Evolutionary conservation across 2,888 invertebrate species (phyloP).

Genomic region (Apamea anceps): DNA sequence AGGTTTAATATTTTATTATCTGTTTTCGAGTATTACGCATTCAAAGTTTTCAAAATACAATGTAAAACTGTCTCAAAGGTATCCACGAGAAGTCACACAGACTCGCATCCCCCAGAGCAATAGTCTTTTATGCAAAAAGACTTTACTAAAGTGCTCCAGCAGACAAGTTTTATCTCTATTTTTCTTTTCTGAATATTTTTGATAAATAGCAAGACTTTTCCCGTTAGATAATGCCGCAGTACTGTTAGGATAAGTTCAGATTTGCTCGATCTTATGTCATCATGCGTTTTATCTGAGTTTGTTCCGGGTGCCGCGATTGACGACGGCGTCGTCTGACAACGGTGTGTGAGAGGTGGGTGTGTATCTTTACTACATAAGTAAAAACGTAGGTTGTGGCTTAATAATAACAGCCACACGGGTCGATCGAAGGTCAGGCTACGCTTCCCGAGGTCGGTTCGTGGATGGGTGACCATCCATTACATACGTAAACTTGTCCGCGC

Average conservation of each 20-base stretch:
- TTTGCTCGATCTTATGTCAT: constrained; percentile 5
- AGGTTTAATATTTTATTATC: not conserved
- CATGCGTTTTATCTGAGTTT: not conserved
- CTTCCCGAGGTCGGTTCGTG: not conserved
- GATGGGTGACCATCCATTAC: not conserved
- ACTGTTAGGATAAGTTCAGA: not conserved
- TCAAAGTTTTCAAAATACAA: constrained; percentile 2
- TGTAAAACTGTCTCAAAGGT: not conserved
- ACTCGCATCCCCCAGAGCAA: constrained; percentile 19
- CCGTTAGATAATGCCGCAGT: constrained; percentile 1
- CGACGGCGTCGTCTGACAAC: constrained; percentile 1
- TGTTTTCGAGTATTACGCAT: not conserved
- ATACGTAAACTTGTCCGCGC: not conserved
- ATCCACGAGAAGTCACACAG: not conserved
- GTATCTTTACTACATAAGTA: not conserved
- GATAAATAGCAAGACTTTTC: constrained; percentile 13
- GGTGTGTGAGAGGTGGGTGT: too few relatives aligned
- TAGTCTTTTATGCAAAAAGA: constrained; percentile 22
- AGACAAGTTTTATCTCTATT: constrained; percentile 18
- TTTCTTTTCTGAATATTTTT: constrained; percentile 25
- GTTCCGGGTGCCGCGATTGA: not conserved
- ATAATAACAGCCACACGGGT: not conserved
- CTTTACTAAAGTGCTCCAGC: constrained; percentile 33
- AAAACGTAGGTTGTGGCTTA: not conserved
- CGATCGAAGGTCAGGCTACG: not conserved